Base-by-base conservation (phyloP, 2,888 invertebrate species). In the Nomada ferruginata region DNA sequence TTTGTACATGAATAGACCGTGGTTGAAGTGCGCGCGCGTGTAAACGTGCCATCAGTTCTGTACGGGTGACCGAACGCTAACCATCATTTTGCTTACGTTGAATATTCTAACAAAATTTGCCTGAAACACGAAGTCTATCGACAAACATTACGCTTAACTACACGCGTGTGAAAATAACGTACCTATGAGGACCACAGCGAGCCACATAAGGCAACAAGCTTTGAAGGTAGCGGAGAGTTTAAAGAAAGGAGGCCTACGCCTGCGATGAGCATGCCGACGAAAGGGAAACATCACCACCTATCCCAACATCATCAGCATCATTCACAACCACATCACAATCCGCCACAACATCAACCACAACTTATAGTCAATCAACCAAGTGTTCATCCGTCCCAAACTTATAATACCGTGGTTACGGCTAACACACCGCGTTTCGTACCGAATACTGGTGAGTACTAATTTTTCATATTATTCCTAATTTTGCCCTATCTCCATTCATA, bases 221-320 rank as follows among this genome's bases (percentile, higher is more conserved):
- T 88, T 85, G 89, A 90, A 89, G 89, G 85, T 86, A 88, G 89
- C 83, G 89, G 89, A 87, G 83, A 89, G 89, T 83, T 90, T 87
- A 64, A 88, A 90, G 75, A 89, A 88, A 83, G 88, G 88, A 86
- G 90, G 85, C 79, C 85, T 84, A 87, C 90, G 88, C 85, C 81
- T 89, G 90, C 89, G 90, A 91, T 92, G 92, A 92, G 91, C 85
- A 92, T 92, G 92, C 91, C 92, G 89, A 89, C 88, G 81, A 92
- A 92, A 86, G 92, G 92, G 81, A 92, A 91, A 82, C 90, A 92
- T 79, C 91, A 91, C 84, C 92, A 92, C 75, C 87, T 88, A 85
- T 79, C 90, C 85, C 92, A 90, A 74, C 90, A 92, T 70, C 90
- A 90, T n/a, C 90, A 87, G 42, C 91, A 89, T 52, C 91, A 89